Percentiles rank a stretch among this genome's conserved stretches.
phyloP scores from a whole-genome alignment of 2,113 vertebrate species.

The Hippocampus guttulatus region DNA sequence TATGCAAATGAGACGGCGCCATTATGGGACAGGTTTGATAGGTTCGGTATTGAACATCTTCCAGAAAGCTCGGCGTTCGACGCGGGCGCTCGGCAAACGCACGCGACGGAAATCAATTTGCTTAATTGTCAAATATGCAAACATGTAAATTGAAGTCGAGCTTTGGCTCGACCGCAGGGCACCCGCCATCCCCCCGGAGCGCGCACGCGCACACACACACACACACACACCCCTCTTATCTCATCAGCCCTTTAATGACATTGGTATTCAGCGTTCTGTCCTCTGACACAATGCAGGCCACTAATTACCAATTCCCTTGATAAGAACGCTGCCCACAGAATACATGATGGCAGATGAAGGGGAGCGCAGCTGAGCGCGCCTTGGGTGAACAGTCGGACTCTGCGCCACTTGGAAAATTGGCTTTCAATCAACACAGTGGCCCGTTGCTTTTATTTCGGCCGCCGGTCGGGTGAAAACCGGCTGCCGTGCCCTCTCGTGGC shows the following conservation, averaged over 20 bases:
- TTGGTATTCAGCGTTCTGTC: slow-evolving; percentile 59
- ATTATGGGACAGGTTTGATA: slow-evolving; percentile 68
- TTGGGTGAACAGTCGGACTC: slow-evolving; percentile 40
- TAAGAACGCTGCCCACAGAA: slow-evolving; percentile 54
- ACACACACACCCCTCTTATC: slow-evolving; percentile 55
- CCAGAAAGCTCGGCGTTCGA: slow-evolving; percentile 40
- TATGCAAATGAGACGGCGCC: slow-evolving; percentile 69
- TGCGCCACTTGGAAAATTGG: slow-evolving; percentile 51
- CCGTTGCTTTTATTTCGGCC: slow-evolving; percentile 32
- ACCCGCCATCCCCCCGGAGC: slow-evolving; percentile 51
- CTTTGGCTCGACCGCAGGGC: slow-evolving; percentile 35
- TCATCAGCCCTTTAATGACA: slow-evolving; percentile 63
- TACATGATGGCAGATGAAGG: slow-evolving; percentile 52
- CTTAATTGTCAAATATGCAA: slow-evolving; percentile 77
- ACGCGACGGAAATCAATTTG: slow-evolving; percentile 68
- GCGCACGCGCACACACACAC: slow-evolving; percentile 18
- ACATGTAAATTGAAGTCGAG: slow-evolving; percentile 64
- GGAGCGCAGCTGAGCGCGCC: slow-evolving; percentile 25
- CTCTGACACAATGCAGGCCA: slow-evolving; percentile 62
- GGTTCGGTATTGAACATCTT: slow-evolving; percentile 46
- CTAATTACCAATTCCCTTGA: slow-evolving; percentile 67
- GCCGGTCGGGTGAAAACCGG: not conserved
- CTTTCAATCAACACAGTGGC: slow-evolving; percentile 52
- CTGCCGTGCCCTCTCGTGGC: slow-evolving; percentile 18
- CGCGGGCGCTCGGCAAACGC: slow-evolving; percentile 12